Conservation (phyloP, 2,113 vertebrate species). For the Malurus melanocephalus region DNA sequence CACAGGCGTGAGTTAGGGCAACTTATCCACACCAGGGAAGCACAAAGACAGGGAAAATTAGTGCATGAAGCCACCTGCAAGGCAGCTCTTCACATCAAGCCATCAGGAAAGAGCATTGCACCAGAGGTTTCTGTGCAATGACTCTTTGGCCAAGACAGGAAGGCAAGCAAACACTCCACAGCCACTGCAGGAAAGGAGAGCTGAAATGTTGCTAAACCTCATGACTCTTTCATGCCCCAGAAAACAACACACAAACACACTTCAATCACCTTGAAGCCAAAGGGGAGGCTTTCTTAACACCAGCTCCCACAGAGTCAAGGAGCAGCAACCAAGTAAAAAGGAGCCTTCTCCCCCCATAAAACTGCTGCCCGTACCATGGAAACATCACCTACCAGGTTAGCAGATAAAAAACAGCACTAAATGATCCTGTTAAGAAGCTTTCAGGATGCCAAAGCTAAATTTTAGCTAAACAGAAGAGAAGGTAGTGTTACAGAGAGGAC, state of each 20-base stretch:
- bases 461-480: background rate
- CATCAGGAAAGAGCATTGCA: background rate
- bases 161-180: background rate
- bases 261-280: background rate
- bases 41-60: background rate
- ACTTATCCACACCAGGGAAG: background rate
- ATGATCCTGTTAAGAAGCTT: background rate
- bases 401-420: background rate
- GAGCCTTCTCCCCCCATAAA: background rate
- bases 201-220: background rate
- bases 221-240: background rate
- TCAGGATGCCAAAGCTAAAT: background rate
- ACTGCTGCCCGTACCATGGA: background rate
- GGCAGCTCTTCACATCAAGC: background rate
- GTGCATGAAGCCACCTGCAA: background rate
- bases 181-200: background rate
- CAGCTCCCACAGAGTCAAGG: background rate
- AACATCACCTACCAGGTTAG: background rate
- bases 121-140: background rate
- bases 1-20: background rate
- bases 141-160: background rate
- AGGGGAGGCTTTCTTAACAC: background rate
- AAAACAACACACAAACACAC: background rate
- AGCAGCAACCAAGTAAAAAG: background rate
- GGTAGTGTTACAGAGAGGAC: background rate